Percentiles rank a stretch among this genome's conserved stretches.
phyloP scores from a whole-genome alignment of 2,888 invertebrate genomes.

The Ormyrus pomaceus region DNA sequence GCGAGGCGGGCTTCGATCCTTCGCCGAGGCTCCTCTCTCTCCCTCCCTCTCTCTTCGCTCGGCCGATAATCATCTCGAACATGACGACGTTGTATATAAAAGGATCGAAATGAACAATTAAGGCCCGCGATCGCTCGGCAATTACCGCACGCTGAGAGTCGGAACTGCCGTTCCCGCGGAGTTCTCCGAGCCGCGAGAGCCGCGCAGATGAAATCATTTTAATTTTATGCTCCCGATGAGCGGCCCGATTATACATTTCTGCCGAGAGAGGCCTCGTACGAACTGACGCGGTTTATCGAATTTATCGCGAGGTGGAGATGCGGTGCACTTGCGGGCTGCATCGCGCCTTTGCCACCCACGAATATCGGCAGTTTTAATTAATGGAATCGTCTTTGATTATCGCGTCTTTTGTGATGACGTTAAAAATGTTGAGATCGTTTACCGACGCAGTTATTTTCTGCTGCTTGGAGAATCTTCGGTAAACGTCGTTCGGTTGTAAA shows the following conservation, averaged over 20 bases:
- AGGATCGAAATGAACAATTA: slow-evolving; percentile 51
- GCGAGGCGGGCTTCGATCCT: slow-evolving; percentile 13
- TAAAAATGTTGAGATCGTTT: too few relatives aligned
- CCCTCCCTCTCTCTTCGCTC: slow-evolving; percentile 13
- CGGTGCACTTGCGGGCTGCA: too few relatives aligned
- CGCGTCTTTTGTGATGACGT: too few relatives aligned
- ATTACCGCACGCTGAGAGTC: slow-evolving; percentile 38
- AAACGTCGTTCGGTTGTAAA: too few relatives aligned
- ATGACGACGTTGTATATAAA: slow-evolving; percentile 47
- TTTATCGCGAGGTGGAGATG: neutral
- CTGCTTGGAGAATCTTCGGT: too few relatives aligned
- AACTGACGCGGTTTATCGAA: slow-evolving; percentile 24
- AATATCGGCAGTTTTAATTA: too few relatives aligned
- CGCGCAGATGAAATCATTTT: slow-evolving; percentile 30
- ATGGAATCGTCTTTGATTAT: too few relatives aligned
- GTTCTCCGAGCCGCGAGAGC: too few relatives aligned
- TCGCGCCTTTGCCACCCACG: slow-evolving; percentile 26
- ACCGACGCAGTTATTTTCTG: too few relatives aligned
- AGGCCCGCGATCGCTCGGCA: slow-evolving; percentile 30
- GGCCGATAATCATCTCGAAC: slow-evolving; percentile 52
- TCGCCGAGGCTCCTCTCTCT: slow-evolving; percentile 6
- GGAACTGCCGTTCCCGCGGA: too few relatives aligned
- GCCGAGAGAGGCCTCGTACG: neutral
- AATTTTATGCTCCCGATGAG: slow-evolving; percentile 33
- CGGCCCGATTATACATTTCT: slow-evolving; percentile 2